Percentiles rank a stretch among this genome's conserved stretches.
Conservation (phyloP, 2,113 vertebrate genomes). For the Epinephelus moara region DNA sequence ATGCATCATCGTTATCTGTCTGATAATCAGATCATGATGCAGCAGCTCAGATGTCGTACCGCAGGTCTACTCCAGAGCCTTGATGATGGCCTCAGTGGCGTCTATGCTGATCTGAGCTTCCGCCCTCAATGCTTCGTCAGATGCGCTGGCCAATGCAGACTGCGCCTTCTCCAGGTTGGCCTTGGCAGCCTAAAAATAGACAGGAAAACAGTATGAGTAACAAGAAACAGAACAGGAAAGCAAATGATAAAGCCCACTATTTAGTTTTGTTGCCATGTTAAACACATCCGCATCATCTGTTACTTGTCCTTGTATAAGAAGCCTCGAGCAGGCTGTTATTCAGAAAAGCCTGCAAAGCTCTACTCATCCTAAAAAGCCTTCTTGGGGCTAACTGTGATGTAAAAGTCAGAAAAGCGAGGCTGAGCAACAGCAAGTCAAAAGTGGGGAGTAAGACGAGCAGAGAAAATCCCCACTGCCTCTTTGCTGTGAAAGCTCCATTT, state of each 20-base stretch:
- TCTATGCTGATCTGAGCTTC: conserved; percentile 94
- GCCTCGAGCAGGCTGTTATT: background rate
- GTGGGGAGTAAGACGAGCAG: conserved; percentile 25
- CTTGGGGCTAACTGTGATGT: background rate
- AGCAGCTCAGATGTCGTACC: conserved; percentile 57
- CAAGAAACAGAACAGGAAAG: background rate
- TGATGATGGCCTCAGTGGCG: conserved; percentile 94
- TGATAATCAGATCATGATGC: background rate
- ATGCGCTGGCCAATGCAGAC: conserved; percentile 80
- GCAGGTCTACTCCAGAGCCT: conserved; percentile 90
- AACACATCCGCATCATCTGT: background rate
- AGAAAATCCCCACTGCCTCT: conserved; percentile 76
- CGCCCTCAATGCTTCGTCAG: conserved; percentile 87
- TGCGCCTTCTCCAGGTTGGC: conserved; percentile 95
- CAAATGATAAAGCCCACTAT: background rate
- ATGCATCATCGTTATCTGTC: background rate
- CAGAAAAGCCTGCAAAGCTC: too few relatives aligned
- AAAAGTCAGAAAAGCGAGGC: conserved; percentile 21
- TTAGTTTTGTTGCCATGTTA: background rate
- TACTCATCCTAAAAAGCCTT: background rate
- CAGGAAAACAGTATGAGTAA: background rate
- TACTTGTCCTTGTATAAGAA: background rate
- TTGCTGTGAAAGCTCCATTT: conserved; percentile 83
- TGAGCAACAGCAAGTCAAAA: conserved; percentile 1
- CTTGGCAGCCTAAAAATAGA: conserved; percentile 87